Evolutionary conservation across 1,140 invertebrate genomes (phyloP).

Genomic region (Drosophila watanabei): DNA sequence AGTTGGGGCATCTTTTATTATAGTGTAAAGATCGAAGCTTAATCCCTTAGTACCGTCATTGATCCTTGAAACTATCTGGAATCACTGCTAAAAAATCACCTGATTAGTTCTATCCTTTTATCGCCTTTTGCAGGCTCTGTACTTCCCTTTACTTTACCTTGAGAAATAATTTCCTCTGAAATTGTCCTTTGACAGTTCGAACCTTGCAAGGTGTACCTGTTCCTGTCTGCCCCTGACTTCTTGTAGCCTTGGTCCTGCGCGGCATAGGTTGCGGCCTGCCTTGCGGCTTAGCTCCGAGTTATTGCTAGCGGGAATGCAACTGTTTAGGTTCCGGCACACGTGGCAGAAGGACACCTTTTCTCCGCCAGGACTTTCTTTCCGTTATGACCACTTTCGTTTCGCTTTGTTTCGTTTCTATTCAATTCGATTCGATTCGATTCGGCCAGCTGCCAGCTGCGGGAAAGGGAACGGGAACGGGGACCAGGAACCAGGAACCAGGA

Average conservation of each 20-base stretch:
- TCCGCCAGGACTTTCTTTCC: constrained; percentile 28
- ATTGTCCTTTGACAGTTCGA: background rate
- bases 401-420: constrained; percentile 2
- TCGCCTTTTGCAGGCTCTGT: background rate
- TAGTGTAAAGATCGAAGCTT: background rate
- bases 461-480: too few relatives aligned
- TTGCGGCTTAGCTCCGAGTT: background rate
- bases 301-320: background rate
- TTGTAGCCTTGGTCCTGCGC: background rate
- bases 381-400: constrained; percentile 36
- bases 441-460: constrained; percentile 30
- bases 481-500: constrained; percentile 7
- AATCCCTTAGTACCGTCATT: background rate
- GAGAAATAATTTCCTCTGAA: background rate
- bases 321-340: constrained; percentile 33
- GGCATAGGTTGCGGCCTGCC: background rate
- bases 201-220: background rate
- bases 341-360: constrained; percentile 30
- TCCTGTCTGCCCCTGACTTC: background rate
- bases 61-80: background rate
- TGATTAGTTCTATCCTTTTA: background rate
- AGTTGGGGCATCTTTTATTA: background rate
- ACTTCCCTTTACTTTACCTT: background rate
- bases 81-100: too few relatives aligned
- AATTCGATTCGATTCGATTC: constrained; percentile 18